These are phyloP conservation scores for Oophaga pumilio DNA, from an alignment of 2,113 vertebrate genomes.

Conservation along the genomic window DNA sequence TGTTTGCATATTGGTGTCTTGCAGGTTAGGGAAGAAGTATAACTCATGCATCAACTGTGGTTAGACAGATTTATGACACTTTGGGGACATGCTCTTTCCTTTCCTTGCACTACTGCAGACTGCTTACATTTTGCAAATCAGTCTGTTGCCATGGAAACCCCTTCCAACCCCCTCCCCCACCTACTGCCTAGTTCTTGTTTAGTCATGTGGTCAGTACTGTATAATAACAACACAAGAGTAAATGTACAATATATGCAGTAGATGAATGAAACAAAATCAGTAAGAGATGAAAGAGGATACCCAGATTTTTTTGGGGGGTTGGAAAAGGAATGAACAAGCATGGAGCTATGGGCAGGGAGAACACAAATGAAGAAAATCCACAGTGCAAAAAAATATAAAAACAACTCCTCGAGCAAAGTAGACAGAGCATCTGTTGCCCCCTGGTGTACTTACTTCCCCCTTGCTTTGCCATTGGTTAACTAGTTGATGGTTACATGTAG, in stretches of 20 bases:
- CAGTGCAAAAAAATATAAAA: constrained; percentile 63
- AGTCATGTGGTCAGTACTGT: constrained; percentile 83
- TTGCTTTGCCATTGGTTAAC: constrained; percentile 94
- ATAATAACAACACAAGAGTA: constrained; percentile 75
- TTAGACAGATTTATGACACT: constrained; percentile 98
- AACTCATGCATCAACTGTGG: constrained; percentile 93
- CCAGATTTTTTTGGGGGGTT: constrained; percentile 61
- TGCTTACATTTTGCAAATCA: constrained; percentile 99
- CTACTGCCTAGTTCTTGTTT: constrained; percentile 81
- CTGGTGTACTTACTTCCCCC: constrained; percentile 95
- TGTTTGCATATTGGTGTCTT: constrained; percentile 79
- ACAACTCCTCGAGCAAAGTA: constrained; percentile 73
- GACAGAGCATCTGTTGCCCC: constrained; percentile 73
- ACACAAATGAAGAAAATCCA: constrained; percentile 71
- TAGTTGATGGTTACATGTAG: constrained; percentile 98
- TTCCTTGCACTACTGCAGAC: constrained; percentile 89
- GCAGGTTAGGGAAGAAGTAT: constrained; percentile 90
- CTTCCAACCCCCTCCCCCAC: constrained; percentile 70
- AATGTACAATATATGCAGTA: constrained; percentile 65
- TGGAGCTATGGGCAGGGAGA: constrained; percentile 81
- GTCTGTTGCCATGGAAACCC: constrained; percentile 94
- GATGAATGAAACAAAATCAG: constrained; percentile 69
- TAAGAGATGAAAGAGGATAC: constrained; percentile 63
- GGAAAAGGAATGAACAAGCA: constrained; percentile 79
- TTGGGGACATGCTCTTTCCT: constrained; percentile 94